phyloP scores from a whole-genome alignment of 1,140 invertebrate species.

The Drosophila aff. region DNA sequence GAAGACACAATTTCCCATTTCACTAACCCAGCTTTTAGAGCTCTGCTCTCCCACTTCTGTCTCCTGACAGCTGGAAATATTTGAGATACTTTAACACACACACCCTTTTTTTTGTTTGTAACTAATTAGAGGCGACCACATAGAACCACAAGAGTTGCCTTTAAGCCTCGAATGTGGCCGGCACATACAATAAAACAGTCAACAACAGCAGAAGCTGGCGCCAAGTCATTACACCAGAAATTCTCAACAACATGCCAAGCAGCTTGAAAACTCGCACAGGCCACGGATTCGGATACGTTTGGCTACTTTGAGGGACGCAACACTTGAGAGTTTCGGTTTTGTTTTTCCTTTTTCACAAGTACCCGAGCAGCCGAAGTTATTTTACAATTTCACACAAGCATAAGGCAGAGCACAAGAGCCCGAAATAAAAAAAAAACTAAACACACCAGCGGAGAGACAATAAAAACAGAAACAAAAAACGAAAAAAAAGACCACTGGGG shows the following conservation, averaged over 20 bases:
- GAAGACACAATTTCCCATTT: neutral
- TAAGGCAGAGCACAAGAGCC: slow-evolving; percentile 8
- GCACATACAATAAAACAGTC: slow-evolving; percentile 6
- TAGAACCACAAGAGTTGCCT: slow-evolving; percentile 47
- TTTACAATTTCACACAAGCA: slow-evolving; percentile 63
- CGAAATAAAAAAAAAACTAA: slow-evolving; percentile 21
- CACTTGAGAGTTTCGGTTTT: slow-evolving; percentile 53
- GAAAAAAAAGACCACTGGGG: slow-evolving; percentile 16
- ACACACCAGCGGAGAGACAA: slow-evolving; percentile 45
- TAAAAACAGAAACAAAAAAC: slow-evolving; percentile 30
- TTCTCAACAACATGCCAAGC: slow-evolving; percentile 64
- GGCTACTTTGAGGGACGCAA: slow-evolving; percentile 53
- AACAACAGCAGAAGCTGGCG: slow-evolving; percentile 15
- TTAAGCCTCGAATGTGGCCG: slow-evolving; percentile 25
- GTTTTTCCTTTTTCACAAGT: slow-evolving; percentile 53
- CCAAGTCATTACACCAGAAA: slow-evolving; percentile 36
- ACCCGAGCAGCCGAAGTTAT: slow-evolving; percentile 47
- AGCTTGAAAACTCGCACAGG: slow-evolving; percentile 12
- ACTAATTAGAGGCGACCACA: slow-evolving; percentile 50
- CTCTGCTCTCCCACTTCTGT: neutral
- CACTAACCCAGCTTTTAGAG: neutral
- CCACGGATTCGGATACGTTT: slow-evolving; percentile 27
- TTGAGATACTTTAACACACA: slow-evolving; percentile 55
- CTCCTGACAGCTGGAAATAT: slow-evolving; percentile 64
- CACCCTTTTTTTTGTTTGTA: slow-evolving; percentile 31